Percentiles rank a stretch among this genome's conserved stretches.
Evolutionary conservation across 2,113 vertebrate species (phyloP).

Genomic region (Canis aureus): DNA sequence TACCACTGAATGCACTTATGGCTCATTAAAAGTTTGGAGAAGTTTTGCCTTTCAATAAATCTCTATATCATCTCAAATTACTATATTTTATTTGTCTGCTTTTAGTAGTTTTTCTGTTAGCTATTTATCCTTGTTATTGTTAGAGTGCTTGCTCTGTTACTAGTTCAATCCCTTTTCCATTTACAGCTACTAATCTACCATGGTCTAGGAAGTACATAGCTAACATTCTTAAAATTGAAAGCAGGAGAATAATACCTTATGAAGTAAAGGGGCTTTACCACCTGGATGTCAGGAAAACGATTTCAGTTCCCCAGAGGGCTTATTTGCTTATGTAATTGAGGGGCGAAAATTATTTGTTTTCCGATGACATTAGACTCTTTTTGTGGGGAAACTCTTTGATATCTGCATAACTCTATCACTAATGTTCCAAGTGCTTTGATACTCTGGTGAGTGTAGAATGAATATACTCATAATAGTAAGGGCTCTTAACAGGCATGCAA

Average conservation of each 20-base stretch:
- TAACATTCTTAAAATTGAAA: constrained; percentile 77
- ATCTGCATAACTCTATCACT: neutral
- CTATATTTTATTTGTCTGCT: constrained; percentile 47
- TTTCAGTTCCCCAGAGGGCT: constrained; percentile 50
- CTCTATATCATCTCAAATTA: constrained; percentile 50
- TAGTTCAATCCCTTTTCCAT: neutral
- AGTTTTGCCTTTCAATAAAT: constrained; percentile 59
- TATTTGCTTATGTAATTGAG: constrained; percentile 58
- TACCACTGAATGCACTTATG: constrained; percentile 36
- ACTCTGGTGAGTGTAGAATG: constrained; percentile 4
- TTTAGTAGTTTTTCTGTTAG: constrained; percentile 50
- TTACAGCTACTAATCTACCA: constrained; percentile 55
- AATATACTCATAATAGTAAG: neutral
- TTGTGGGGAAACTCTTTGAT: constrained; percentile 46
- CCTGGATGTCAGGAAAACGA: constrained; percentile 57
- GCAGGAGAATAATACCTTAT: constrained; percentile 62
- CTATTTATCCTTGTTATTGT: constrained; percentile 55
- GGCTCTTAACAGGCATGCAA: neutral
- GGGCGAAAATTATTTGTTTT: constrained; percentile 64
- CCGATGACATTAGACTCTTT: neutral
- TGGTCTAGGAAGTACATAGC: constrained; percentile 66
- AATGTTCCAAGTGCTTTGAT: constrained; percentile 37
- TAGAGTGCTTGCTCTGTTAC: neutral
- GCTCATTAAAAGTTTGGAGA: constrained; percentile 54
- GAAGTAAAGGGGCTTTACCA: constrained; percentile 45